phyloP scores from a whole-genome alignment of 2,113 vertebrate species.

The Desmodus rotundus region DNA sequence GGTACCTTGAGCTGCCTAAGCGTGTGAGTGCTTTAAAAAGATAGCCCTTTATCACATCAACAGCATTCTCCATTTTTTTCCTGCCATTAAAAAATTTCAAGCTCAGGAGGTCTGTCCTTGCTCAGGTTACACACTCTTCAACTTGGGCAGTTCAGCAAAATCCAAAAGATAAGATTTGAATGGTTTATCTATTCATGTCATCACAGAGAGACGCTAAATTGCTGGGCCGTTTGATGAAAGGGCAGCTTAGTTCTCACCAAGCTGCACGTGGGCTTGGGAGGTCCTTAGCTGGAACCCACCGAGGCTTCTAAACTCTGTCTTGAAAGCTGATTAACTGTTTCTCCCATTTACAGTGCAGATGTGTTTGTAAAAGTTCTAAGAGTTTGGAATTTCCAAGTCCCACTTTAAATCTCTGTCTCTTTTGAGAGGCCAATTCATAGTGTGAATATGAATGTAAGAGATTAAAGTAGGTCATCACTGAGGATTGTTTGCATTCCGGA shows the following conservation, averaged over 20 bases:
- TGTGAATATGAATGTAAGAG: neutral
- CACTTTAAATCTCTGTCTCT: neutral
- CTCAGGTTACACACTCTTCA: conserved; percentile 45
- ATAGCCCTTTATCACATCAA: neutral
- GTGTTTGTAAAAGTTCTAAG: neutral
- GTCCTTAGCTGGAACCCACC: neutral
- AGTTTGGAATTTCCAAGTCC: neutral
- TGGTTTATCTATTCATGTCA: neutral
- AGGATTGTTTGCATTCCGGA: neutral
- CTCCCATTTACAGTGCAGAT: conserved; percentile 1
- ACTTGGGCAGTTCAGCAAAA: conserved; percentile 15
- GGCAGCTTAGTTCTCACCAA: neutral
- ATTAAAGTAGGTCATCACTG: neutral
- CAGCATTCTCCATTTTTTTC: neutral
- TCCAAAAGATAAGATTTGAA: conserved; percentile 38
- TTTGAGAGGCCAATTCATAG: neutral
- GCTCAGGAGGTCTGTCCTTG: conserved; percentile 27
- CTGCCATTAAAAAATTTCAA: conserved; percentile 42
- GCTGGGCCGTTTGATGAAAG: neutral
- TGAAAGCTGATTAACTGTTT: conserved; percentile 16
- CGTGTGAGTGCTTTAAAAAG: neutral
- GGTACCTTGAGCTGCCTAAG: neutral
- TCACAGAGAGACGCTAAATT: neutral
- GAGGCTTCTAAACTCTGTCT: neutral
- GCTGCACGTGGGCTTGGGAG: neutral